Evolutionary conservation across 2,797 vertebrate species (phyloP), one percentile per base, ranked within the genome.

Genomic region (Sebastiscus albofasciatus): DNA sequence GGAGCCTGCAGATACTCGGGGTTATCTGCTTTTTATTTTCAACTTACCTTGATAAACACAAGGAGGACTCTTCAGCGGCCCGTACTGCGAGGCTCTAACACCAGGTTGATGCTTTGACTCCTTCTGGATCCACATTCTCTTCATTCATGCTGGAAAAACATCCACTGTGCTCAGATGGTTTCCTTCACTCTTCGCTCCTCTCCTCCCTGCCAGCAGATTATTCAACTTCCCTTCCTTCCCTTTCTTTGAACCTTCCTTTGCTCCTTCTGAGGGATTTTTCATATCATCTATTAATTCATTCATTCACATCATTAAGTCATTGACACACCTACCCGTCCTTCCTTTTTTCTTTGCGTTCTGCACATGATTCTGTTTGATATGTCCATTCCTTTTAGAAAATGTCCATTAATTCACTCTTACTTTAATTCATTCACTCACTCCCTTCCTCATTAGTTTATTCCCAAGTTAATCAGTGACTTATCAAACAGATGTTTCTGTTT

Each of bases 21-120:
- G 34, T 65, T 55, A 68, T 87, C 76, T 52, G 55, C 79, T 82
- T 71, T 83, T 80, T 92, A 72, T 83, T 89, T 87, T 83, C 52
- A 61, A 54, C 67, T 67, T 71, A 90, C 88, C 88, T 91, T 85
- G 78, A 82, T 80, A 69, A 81, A 78, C 65, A 62, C 61, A 56
- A 4, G 10, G 11, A 71, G 31, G 54, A 42, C 75, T 67, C 71
- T n/a, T 29, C 5, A 39, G n/a, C 16, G 7, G 26, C 29, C 13
- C 2, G 1, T 0, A 13, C 36, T 13, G 3, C 46, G 33, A 42
- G 13, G 9, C 62, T 9, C 6, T 1, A 11, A 70, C 33, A 22
- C 27, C 14, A 13, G 34, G 72, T 6, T 27, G 34, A 49, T n/a
- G 4, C 24, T 52, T 42, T 9, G 5, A 54, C 10, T 52, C 49